A percentile compares a stretch with the other conserved stretches of the same genome.
Conservation (phyloP, 2,888 invertebrate genomes). For the Diploptera punctata region DNA sequence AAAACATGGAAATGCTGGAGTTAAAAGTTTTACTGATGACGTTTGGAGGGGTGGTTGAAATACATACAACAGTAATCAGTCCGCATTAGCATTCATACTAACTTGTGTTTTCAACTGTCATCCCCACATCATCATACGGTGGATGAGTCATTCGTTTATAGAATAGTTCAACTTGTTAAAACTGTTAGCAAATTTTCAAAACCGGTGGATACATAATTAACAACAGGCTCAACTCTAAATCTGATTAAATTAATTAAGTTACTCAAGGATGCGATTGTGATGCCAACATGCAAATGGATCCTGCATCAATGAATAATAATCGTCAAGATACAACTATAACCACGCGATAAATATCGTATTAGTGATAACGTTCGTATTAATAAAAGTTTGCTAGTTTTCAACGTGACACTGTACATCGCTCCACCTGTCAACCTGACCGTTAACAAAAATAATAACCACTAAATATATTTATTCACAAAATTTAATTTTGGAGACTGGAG, state of each 20-base stretch:
- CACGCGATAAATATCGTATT: no score
- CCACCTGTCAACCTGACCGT: no score
- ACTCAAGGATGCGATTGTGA: neutral
- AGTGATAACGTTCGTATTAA: no score
- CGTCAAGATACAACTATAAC: no score
- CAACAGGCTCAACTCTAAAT: neutral
- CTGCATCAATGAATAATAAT: no score
- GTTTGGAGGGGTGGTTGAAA: slow-evolving; percentile 1
- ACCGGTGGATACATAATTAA: slow-evolving; percentile 11
- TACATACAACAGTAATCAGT: slow-evolving; percentile 13
- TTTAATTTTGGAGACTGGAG: no score
- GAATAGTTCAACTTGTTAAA: slow-evolving; percentile 17
- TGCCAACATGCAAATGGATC: no score
- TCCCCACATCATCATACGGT: no score
- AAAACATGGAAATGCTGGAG: slow-evolving; percentile 32
- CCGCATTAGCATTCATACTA: slow-evolving; percentile 17
- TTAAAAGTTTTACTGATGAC: slow-evolving; percentile 27
- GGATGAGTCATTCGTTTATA: slow-evolving; percentile 4
- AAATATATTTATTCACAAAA: no score
- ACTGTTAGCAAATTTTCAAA: slow-evolving; percentile 13
- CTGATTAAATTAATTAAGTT: slow-evolving; percentile 13
- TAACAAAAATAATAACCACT: no score
- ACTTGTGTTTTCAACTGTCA: slow-evolving; percentile 21
- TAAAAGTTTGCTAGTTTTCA: no score
- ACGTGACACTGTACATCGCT: no score